These are phyloP conservation scores for Andrena dorsata DNA, from an alignment of 2,888 invertebrate genomes.

Conservation along the genomic window DNA sequence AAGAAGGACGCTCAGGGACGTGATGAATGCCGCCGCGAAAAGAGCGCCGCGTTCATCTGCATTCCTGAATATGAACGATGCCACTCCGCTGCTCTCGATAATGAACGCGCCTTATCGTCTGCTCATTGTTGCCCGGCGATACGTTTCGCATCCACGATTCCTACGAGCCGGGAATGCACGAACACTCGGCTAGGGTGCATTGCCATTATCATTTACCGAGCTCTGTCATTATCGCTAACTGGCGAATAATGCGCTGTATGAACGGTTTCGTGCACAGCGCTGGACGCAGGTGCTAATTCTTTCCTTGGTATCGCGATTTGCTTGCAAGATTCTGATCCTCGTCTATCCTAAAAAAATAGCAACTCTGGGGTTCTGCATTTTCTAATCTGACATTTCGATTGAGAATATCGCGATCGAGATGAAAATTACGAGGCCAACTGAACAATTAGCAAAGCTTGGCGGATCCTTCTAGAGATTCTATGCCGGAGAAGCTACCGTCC, in stretches of 20 bases:
- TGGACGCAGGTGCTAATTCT: constrained; percentile 13
- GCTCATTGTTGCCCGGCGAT: constrained; percentile 35
- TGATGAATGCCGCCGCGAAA: constrained; percentile 67
- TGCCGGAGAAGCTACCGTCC: too few relatives aligned
- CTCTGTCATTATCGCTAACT: constrained; percentile 45
- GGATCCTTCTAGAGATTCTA: too few relatives aligned
- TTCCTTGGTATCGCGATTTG: neutral
- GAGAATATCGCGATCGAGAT: too few relatives aligned
- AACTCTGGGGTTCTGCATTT: neutral
- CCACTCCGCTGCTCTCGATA: constrained; percentile 51
- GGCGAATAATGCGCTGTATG: neutral
- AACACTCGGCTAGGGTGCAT: constrained; percentile 27
- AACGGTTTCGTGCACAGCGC: neutral
- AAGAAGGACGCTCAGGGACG: constrained; percentile 52
- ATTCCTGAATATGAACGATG: constrained; percentile 66
- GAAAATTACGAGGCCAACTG: too few relatives aligned
- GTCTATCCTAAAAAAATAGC: too few relatives aligned
- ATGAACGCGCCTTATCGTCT: constrained; percentile 63
- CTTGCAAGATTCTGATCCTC: neutral
- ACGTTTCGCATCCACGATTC: constrained; percentile 40
- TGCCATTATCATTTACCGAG: constrained; percentile 33
- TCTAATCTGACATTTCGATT: neutral
- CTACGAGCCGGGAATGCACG: constrained; percentile 4
- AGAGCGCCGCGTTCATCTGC: constrained; percentile 62
- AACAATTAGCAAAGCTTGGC: too few relatives aligned